phyloP scores from a whole-genome alignment of 1,140 invertebrate genomes.

The Aphaenogaster floridana region DNA sequence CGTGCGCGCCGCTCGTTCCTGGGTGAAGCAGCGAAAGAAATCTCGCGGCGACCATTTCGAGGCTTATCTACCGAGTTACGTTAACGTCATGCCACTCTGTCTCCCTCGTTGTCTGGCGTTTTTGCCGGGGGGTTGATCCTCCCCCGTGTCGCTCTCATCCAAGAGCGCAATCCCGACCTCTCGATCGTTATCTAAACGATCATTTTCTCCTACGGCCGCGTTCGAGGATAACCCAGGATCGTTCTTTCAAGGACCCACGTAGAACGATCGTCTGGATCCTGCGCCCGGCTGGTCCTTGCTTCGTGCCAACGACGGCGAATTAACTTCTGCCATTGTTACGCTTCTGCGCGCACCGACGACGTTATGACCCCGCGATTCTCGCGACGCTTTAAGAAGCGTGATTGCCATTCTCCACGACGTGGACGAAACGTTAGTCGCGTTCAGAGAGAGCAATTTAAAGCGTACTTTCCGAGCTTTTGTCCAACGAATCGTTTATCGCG shows the following conservation, averaged over 20 bases:
- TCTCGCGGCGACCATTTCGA: slow-evolving; percentile 48
- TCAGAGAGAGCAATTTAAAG: slow-evolving; percentile 2
- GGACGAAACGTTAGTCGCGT: slow-evolving; percentile 19
- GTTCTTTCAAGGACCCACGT: slow-evolving; percentile 31
- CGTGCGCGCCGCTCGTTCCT: slow-evolving; percentile 19
- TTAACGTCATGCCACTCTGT: slow-evolving; percentile 52
- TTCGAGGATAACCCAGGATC: slow-evolving; percentile 67
- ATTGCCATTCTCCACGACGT: slow-evolving; percentile 23
- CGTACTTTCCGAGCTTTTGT: slow-evolving; percentile 6
- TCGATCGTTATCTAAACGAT: slow-evolving; percentile 77
- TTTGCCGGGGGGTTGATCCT: slow-evolving; percentile 20
- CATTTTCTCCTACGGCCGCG: slow-evolving; percentile 51
- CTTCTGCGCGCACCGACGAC: slow-evolving; percentile 52
- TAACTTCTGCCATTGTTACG: slow-evolving; percentile 72
- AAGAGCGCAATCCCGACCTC: slow-evolving; percentile 54
- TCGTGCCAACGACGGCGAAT: slow-evolving; percentile 57
- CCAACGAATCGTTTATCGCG: slow-evolving; percentile 14
- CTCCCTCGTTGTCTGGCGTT: slow-evolving; percentile 52
- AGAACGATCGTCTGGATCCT: slow-evolving; percentile 70
- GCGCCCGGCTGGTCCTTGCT: slow-evolving; percentile 38
- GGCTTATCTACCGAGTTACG: slow-evolving; percentile 58
- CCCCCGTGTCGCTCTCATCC: slow-evolving; percentile 41
- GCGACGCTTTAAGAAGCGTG: slow-evolving; percentile 34
- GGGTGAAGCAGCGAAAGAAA: slow-evolving; percentile 20
- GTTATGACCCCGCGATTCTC: slow-evolving; percentile 4